Evolutionary conservation across 53 echinoderm and acorn worm genomes (phyloP).

Genomic region (Actinopyga echinites): DNA sequence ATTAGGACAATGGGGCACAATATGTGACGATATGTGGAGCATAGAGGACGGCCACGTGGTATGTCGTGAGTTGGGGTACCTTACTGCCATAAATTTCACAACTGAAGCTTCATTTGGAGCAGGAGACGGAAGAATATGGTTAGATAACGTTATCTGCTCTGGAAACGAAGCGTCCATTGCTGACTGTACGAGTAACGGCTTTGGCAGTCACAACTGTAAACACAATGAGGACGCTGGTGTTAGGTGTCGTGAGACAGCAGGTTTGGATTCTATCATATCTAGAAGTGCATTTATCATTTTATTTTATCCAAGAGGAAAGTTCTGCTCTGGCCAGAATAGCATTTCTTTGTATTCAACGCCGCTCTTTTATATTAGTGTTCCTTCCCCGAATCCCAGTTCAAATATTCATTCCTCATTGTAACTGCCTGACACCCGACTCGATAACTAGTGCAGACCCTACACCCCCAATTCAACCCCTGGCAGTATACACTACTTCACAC

Average conservation of each 20-base stretch:
- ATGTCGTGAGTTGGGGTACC: not conserved
- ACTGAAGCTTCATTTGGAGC: not conserved
- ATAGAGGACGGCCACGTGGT: not conserved
- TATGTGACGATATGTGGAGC: conserved; percentile 1
- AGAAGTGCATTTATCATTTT: too few relatives aligned
- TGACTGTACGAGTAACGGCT: not conserved
- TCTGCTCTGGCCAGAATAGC: too few relatives aligned
- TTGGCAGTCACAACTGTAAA: not conserved
- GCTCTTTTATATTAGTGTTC: too few relatives aligned
- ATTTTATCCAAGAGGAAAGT: too few relatives aligned
- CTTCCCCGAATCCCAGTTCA: too few relatives aligned
- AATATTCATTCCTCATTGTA: too few relatives aligned
- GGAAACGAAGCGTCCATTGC: not conserved
- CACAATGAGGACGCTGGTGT: not conserved
- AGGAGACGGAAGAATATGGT: not conserved
- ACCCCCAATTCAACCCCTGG: too few relatives aligned
- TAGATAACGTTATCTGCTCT: not conserved
- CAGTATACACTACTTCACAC: too few relatives aligned
- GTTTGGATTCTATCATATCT: too few relatives aligned
- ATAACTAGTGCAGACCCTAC: too few relatives aligned
- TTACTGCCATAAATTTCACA: not conserved
- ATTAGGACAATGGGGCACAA: not conserved
- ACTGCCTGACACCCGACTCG: too few relatives aligned
- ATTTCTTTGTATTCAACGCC: too few relatives aligned
- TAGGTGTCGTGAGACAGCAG: not conserved